Evolutionary conservation across 2,113 vertebrate genomes (phyloP).

Genomic region (Chloropsis cyanopogon): DNA sequence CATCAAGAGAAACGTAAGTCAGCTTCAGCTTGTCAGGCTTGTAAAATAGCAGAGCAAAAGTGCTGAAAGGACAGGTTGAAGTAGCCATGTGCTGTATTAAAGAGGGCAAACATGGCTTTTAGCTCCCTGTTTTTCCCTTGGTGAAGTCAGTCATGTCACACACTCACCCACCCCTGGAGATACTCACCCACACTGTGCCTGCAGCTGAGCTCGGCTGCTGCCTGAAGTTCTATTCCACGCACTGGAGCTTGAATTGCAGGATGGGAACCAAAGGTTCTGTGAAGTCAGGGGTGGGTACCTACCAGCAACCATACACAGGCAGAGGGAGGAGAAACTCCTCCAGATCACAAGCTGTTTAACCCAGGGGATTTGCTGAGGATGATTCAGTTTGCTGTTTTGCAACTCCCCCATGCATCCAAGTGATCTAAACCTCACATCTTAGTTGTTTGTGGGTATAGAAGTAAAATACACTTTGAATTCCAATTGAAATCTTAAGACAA

Average conservation of each 20-base stretch:
- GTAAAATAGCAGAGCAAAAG: not conserved
- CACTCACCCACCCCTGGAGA: not conserved
- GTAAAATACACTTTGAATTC: not conserved
- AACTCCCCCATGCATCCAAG: not conserved
- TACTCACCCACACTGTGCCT: too few species aligned
- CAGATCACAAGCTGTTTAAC: not conserved
- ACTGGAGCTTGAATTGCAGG: not conserved
- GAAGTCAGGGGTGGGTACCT: not conserved
- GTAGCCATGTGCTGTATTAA: not conserved
- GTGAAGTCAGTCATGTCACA: not conserved
- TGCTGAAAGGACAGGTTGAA: not conserved
- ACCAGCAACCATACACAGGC: not conserved
- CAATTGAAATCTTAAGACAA: not conserved
- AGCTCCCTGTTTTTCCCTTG: not conserved
- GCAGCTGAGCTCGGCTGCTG: fast-evolving
- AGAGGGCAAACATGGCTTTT: not conserved
- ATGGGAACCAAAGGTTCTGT: not conserved
- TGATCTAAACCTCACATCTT: not conserved
- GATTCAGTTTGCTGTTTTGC: not conserved
- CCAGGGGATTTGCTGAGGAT: not conserved
- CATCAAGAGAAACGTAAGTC: not conserved
- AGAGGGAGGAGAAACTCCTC: not conserved
- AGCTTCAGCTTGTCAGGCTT: not conserved
- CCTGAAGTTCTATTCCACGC: not conserved
- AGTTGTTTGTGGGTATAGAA: not conserved